Base-by-base conservation (phyloP, 2,113 vertebrate species). In the Pimephales promelas region DNA sequence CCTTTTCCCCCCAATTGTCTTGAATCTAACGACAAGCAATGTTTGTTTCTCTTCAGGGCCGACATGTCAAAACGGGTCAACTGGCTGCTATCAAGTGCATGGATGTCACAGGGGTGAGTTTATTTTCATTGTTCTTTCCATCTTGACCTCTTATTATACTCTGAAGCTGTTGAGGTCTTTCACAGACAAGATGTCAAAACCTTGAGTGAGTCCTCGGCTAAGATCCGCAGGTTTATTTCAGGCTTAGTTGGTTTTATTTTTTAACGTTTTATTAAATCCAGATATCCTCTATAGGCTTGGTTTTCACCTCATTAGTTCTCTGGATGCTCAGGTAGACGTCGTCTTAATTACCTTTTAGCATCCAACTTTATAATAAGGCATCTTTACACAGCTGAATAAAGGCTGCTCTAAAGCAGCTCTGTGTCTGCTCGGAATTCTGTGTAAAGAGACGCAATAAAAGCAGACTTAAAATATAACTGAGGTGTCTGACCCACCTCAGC, bases 51-150 rank as follows among this genome's bases (percentile, higher is more conserved):
- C 84, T 61, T 52, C 89, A 94, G 94, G 94, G 94, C 81, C 91
- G 94, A 86, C 93, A 94, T 92, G 92, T 94, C 82, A 94, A 93
- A 88, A 93, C 94, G 0, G 94, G 94, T 72, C 93, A 94, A 88
- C 90, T 94, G 79, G 93, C 92, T 66, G 94, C 94, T 81, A 94
- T 94, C 91, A 94, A 94, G 92, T 91, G 93, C 92, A 93, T 94
- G 94, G 93, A 94, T 88, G 94, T 94, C 89, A 93, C 94, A 0
- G 93, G 92, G 92, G 94, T 94, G 90, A 92, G 92, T 64, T 45
- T 49, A 54, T 68, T 31, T 76, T 71, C 34, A 43, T 57, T 49
- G 2, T 59, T 20, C 45, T 20, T 66, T 31, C 4, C 9, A 18
- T 52, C 28, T 31, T 57, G 34, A 72, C 26, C 18, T 31, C 7